Evolutionary conservation across 2,797 vertebrate genomes (phyloP).

Genomic region (Enteromius radiatus): DNA sequence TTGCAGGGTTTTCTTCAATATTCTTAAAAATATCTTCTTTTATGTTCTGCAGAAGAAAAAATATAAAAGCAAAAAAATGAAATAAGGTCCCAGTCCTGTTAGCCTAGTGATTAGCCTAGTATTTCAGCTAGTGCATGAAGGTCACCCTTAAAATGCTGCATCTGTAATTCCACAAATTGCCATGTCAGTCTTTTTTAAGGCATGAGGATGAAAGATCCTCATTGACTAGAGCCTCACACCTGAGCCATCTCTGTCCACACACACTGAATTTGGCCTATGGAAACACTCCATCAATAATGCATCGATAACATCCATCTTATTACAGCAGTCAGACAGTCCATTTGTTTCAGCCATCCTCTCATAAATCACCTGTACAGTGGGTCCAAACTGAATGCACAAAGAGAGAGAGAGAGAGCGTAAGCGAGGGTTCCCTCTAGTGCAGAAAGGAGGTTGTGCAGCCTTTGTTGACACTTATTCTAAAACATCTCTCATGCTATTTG

Average conservation of each 20-base stretch:
- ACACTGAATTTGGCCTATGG: slow-evolving; percentile 26
- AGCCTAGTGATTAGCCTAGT: neutral
- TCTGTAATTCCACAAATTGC: neutral
- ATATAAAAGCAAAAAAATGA: neutral
- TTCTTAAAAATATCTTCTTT: neutral
- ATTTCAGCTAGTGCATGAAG: neutral
- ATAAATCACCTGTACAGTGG: slow-evolving; percentile 50
- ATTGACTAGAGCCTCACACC: neutral
- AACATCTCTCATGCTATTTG: too few relatives aligned
- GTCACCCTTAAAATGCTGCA: neutral
- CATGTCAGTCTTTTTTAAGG: neutral
- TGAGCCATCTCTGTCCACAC: neutral
- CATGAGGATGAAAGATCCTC: neutral
- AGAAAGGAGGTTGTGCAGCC: neutral
- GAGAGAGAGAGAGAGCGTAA: slow-evolving; percentile 3
- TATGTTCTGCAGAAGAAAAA: neutral
- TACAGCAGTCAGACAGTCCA: slow-evolving; percentile 38
- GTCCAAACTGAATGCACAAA: slow-evolving; percentile 22
- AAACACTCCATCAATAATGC: slow-evolving; percentile 56
- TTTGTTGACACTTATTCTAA: neutral
- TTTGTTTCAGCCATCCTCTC: slow-evolving; percentile 39
- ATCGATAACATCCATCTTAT: slow-evolving; percentile 46
- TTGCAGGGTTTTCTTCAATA: neutral
- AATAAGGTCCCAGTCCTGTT: neutral
- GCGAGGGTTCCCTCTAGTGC: slow-evolving; percentile 47